Conservation (phyloP, 2,797 vertebrate genomes). For the Chiroxiphia lanceolata region DNA sequence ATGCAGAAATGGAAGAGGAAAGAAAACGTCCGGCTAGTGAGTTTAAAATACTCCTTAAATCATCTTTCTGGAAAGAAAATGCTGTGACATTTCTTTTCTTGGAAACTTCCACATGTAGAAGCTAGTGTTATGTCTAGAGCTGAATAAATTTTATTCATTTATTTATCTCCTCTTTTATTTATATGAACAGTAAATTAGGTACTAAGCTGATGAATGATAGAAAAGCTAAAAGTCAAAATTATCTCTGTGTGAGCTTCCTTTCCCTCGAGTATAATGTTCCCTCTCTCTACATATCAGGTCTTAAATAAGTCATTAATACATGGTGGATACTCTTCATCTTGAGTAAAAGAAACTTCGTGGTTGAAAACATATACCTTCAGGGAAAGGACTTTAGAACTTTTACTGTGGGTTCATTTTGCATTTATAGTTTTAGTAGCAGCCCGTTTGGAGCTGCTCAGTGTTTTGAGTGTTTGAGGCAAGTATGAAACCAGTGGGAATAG, state of each 20-base stretch:
- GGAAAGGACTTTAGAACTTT: background rate
- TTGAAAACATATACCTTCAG: background rate
- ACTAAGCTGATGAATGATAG: background rate
- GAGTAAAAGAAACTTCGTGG: background rate
- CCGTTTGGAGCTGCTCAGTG: background rate
- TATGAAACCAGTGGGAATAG: background rate
- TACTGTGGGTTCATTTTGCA: background rate
- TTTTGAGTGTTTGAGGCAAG: background rate
- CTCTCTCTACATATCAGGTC: background rate
- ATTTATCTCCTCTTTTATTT: background rate
- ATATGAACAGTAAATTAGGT: background rate
- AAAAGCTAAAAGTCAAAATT: background rate
- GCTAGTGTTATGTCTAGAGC: background rate
- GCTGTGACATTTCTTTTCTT: background rate
- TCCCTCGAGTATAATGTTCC: fast-evolving
- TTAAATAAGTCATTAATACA: background rate
- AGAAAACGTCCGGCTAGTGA: background rate
- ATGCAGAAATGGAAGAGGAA: background rate
- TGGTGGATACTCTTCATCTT: background rate
- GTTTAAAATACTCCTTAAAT: background rate
- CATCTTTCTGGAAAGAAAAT: background rate
- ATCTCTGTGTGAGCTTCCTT: background rate
- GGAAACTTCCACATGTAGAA: background rate
- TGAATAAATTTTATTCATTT: background rate
- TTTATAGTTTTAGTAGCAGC: background rate